Evolutionary conservation across 2,797 vertebrate species (phyloP).

Genomic region (Echiichthys vipera): DNA sequence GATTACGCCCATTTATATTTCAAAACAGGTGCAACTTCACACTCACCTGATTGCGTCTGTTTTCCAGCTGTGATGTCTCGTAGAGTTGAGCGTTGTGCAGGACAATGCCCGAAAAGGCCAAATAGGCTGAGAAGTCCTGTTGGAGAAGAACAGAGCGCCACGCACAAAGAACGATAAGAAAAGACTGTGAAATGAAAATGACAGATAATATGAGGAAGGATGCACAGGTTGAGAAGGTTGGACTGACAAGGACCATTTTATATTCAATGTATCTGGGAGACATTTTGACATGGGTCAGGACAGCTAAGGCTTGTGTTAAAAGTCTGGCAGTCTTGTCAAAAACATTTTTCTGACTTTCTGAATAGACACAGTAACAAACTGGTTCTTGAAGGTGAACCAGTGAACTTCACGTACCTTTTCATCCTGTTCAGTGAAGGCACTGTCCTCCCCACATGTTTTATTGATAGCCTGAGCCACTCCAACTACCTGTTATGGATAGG

Average conservation of each 20-base stretch:
- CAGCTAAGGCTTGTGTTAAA: not conserved
- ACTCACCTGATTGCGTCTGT: slow-evolving; percentile 91
- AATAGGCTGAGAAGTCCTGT: slow-evolving; percentile 94
- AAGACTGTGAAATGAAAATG: not conserved
- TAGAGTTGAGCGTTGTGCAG: slow-evolving; percentile 97
- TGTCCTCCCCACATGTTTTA: slow-evolving; percentile 91
- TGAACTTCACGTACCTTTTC: slow-evolving; percentile 84
- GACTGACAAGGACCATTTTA: slow-evolving; percentile 2
- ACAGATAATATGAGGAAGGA: slow-evolving; percentile 7
- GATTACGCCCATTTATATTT: no score
- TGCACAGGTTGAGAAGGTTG: not conserved
- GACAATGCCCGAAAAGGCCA: slow-evolving; percentile 97
- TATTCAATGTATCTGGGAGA: not conserved
- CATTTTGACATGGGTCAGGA: not conserved
- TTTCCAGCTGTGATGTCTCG: slow-evolving; percentile 95
- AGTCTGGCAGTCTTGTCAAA: not conserved
- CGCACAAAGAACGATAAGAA: not conserved
- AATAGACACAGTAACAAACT: not conserved
- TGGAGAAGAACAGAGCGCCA: slow-evolving; percentile 2
- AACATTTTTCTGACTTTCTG: not conserved
- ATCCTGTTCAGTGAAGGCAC: slow-evolving; percentile 95
- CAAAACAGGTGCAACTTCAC: not conserved
- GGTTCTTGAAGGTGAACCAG: not conserved
- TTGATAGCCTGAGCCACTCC: slow-evolving; percentile 98
- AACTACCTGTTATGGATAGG: slow-evolving; percentile 86